Base-by-base conservation (phyloP, 2,888 invertebrate genomes). In the Lucinisca nassula region DNA sequence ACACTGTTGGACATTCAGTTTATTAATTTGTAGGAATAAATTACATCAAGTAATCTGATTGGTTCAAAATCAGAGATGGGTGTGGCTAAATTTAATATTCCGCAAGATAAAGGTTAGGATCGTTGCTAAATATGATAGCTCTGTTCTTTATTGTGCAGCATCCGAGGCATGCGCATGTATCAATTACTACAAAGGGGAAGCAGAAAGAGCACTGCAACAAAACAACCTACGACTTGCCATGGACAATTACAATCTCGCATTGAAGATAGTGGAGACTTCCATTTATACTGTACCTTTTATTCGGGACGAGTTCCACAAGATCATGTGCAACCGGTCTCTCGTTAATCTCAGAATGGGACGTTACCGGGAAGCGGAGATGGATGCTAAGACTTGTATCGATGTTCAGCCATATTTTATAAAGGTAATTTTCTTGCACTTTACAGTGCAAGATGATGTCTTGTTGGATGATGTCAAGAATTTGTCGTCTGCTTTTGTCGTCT, bases 321-420 rank as follows among this genome's bases (percentile, higher is more conserved):
- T 89, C 12, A 27, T 89, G 14, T 84, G 89, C 38, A 89, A 89
- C 51, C 35, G 89, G 35, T 89, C 89, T 0, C 79, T 89, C 17
- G 86, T 89, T 3, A 72, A 77, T 32, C 37, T 76, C 10, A 80
- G 40, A 35, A 45, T 86, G 78, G 35, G 81, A 32, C 6, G 17
- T 4, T 86, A 76, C 55, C 37, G 72, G 27, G 85, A 89, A 8
- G 83, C 89, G 0, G 84, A 86, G 30, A 58, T 45, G 0, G 89
- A 89, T 79, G 89, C 89, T 0, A 30, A n/a, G 10, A 24, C 0
- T 12, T 76, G 84, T 0, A 76, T 89, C 35, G 38, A 27, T 24
- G 12, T 30, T 4, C 70, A 67, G 45, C 85, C 85, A 24, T 58
- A 58, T 12, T 86, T 86, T 79, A 45, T 89, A 8, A 89, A 89